Evolutionary conservation across 2,113 vertebrate species (phyloP).

Genomic region (Bagarius yarrelli): DNA sequence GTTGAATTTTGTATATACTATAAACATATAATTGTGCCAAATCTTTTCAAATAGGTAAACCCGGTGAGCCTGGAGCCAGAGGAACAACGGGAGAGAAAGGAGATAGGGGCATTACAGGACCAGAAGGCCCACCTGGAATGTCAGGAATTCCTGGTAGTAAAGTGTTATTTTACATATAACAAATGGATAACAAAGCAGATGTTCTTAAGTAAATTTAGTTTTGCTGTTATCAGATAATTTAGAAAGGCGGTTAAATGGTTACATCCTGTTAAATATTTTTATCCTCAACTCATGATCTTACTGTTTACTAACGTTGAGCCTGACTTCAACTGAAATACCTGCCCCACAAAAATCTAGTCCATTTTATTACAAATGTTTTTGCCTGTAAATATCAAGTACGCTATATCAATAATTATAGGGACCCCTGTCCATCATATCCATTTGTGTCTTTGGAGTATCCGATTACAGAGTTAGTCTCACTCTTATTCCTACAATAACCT

Average conservation of each 20-base stretch:
- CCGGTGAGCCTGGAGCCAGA: slow-evolving; percentile 20
- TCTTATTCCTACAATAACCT: background rate
- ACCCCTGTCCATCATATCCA: no score
- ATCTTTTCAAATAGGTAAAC: background rate
- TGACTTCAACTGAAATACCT: background rate
- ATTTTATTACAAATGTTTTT: no score
- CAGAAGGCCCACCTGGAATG: background rate
- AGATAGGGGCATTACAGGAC: slow-evolving; percentile 4
- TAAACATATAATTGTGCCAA: background rate
- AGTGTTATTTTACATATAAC: background rate
- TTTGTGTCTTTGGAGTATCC: no score
- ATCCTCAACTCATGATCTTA: background rate
- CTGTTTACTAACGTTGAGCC: background rate
- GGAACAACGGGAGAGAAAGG: slow-evolving; percentile 40
- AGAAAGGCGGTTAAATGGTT: background rate
- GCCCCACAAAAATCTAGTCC: no score
- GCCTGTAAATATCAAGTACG: no score
- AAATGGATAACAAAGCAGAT: background rate
- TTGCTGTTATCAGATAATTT: background rate
- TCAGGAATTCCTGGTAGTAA: slow-evolving; percentile 21
- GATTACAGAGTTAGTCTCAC: no score
- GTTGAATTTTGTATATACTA: background rate
- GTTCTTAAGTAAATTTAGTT: background rate
- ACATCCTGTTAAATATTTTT: background rate
- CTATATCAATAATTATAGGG: no score